phyloP scores from a whole-genome alignment of 2,113 vertebrate species.

The Tonatia bakeri region DNA sequence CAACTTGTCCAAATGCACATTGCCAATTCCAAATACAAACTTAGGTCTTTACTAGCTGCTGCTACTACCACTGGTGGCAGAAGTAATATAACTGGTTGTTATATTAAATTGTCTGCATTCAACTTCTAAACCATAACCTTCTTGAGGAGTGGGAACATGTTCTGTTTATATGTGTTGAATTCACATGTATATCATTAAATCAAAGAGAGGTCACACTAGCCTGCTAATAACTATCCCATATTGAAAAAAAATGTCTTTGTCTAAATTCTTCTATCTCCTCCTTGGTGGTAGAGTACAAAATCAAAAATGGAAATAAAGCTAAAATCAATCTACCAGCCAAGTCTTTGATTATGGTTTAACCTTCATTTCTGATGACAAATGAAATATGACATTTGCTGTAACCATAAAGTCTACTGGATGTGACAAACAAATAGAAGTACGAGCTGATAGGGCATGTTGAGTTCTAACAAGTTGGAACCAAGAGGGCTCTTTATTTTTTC shows the following conservation, averaged over 20 bases:
- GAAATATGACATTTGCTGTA: background rate
- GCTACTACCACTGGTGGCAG: background rate
- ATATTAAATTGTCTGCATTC: background rate
- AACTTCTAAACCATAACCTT: background rate
- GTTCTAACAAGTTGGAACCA: background rate
- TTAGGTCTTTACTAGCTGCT: background rate
- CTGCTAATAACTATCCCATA: background rate
- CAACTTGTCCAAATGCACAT: background rate
- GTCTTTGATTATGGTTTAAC: background rate
- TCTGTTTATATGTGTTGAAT: background rate
- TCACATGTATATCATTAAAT: background rate
- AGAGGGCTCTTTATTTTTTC: background rate
- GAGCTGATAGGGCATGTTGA: background rate
- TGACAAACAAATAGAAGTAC: background rate
- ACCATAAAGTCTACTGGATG: background rate
- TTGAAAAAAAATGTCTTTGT: background rate
- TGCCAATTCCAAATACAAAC: background rate
- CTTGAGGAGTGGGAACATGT: background rate
- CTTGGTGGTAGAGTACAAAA: background rate
- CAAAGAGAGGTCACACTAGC: background rate
- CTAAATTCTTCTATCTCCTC: background rate
- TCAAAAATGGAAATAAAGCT: background rate
- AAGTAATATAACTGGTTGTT: background rate
- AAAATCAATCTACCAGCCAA: background rate
- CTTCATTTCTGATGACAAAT: slow-evolving; percentile 12